phyloP scores from a whole-genome alignment of 1,140 invertebrate genomes.

The Tetramorium simillimum region DNA sequence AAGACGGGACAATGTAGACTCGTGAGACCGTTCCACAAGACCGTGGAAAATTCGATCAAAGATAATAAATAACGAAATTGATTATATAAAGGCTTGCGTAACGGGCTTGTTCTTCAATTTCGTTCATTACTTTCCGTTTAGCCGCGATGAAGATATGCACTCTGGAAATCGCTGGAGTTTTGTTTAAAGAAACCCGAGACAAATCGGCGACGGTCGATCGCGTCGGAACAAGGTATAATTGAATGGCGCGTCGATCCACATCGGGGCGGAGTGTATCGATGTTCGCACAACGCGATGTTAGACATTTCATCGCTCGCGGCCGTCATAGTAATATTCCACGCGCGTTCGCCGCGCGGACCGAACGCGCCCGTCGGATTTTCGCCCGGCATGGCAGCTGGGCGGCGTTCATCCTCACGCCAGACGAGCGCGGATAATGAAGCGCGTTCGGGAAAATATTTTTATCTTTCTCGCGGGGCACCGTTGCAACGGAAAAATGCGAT shows the following conservation, averaged over 20 bases:
- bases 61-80: not conserved
- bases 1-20: not conserved
- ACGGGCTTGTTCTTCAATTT: not conserved
- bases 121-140: not conserved
- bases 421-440: constrained; percentile 10
- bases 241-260: constrained; percentile 66
- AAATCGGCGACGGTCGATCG: constrained; percentile 8
- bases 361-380: not conserved
- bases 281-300: constrained; percentile 37
- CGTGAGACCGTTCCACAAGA: not conserved
- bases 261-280: constrained; percentile 56
- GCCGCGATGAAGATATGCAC: not conserved
- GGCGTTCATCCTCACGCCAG: not conserved
- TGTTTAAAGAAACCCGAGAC: not conserved
- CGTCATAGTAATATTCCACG: constrained; percentile 53
- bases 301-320: constrained; percentile 23
- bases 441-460: constrained; percentile 58
- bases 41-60: not conserved
- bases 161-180: not conserved
- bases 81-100: too few relatives aligned
- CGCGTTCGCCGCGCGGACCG: not conserved
- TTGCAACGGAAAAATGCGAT: constrained; percentile 51
- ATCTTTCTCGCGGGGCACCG: not conserved
- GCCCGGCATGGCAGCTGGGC: not conserved
- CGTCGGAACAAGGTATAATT: constrained; percentile 35